Evolutionary conservation across 1,140 invertebrate species (phyloP), one percentile per base, ranked within the genome.

Genomic region (Forficula auricularia): DNA sequence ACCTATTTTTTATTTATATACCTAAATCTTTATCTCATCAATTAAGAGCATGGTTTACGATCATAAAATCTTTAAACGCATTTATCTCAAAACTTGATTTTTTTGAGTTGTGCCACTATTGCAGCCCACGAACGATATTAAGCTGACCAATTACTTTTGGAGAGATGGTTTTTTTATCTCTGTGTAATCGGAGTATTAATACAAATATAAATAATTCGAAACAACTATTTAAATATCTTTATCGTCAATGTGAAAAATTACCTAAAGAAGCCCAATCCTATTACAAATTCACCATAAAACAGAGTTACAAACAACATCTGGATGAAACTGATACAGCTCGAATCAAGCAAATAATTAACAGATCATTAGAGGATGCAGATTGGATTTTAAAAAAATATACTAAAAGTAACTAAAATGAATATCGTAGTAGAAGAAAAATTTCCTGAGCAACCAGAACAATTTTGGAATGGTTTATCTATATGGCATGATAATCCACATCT

Each of bases 221-320:
- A 52, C 54, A 60, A 27, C 47, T 75, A 22, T 76, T 72, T 43
- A 72, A 68, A 56, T 66, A 69, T 62, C 56, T 77, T 13, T 48
- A 74, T 20, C 58, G 70, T 42, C 59, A 67, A 56, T 71, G 73
- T 52, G 55, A 66, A 45, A 67, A 63, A 52, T 52, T 77, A 15
- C 74, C 74, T 0, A 57, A 64, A 46, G 67, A 65, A n/a, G 56
- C 69, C 2, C 57, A 65, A 48, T 54, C 66, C 51, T 68, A 69
- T 63, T 77, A 77, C 48, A 71, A 64, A 53, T 66, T 73, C 54
- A 64, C 66, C 15, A 53, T 75, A 15, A 67, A 63, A 59, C 73
- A 77, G 60, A 79, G 75, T 50, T 85, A 72, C 52, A 80, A 75
- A 50, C 82, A 84, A 54, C 78, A 86, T 58, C 59, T 70, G 22